Base-by-base conservation (phyloP, 1,140 invertebrate genomes). In the Choristoneura fumiferana region DNA sequence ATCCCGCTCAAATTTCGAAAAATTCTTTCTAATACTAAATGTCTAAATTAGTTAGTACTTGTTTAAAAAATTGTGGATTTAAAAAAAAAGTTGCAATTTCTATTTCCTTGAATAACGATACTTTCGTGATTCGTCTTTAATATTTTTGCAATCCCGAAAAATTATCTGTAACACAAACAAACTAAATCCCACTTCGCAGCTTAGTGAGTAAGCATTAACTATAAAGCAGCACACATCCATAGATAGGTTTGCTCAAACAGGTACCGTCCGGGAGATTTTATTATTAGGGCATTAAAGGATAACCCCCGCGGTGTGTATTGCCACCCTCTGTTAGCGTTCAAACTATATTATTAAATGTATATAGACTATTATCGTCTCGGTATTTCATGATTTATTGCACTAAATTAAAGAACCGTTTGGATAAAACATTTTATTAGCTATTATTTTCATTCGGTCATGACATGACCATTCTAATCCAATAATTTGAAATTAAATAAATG, bases 251-350 rank as follows among this genome's bases (percentile, higher is more conserved):
- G 40, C 40, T 29, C 18, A 49, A 49, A 49, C 43, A 49, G 43
- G 43, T 49, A 49, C 43, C 10, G 43, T 49, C 43, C 43, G 43
- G 43, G 43, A 12, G 54, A 56, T 56, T 56, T 56, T 39, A 56
- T 56, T 56, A 56, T 56, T 56, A 56, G 37, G 18, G 54, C 35
- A 40, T 56, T 56, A 56, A 56, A 40, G 54, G 37, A 56, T 56
- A 56, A 38, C 54, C 54, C 54, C 54, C 38, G 54, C 18, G 54
- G 54, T 14, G 54, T 6, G 18, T 12, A 18, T 18, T 49, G 43
- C 43, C 43, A 49, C 43, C 54, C 18, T 29, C 29, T 35, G 29
- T 14, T 37, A n/a, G 17, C 35, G 54, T 38, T 54, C 43, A 49
- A 10, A 29, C 18, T 49, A 49, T 49, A 29, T 22, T 49, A 49